phyloP scores from a whole-genome alignment of 1,140 invertebrate genomes.

The Nebria ingens region DNA sequence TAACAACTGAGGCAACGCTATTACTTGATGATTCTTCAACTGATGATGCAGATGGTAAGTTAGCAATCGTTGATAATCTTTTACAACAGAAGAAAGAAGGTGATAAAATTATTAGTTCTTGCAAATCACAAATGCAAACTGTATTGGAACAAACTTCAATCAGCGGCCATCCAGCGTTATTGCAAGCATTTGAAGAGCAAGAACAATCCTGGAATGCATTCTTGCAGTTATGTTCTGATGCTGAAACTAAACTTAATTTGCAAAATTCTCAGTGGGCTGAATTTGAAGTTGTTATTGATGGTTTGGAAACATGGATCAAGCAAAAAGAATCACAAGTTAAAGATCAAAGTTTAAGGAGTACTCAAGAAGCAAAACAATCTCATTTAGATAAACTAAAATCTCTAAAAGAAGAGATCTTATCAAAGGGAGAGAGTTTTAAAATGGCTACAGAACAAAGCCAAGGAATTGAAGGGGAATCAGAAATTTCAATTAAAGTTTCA shows the following conservation, averaged over 20 bases:
- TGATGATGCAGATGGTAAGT: constrained; percentile 62
- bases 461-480: constrained; percentile 62
- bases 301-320: constrained; percentile 72
- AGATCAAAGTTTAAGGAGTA: constrained; percentile 82
- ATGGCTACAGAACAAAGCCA: constrained; percentile 58
- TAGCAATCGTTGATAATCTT: constrained; percentile 64
- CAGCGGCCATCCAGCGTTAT: constrained; percentile 62
- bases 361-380: constrained; percentile 65
- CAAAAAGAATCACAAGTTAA: constrained; percentile 73
- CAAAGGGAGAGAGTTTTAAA: constrained; percentile 61
- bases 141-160: constrained; percentile 70
- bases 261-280: constrained; percentile 66
- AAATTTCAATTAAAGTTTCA: constrained; percentile 63
- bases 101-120: constrained; percentile 56
- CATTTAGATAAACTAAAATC: constrained; percentile 71
- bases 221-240: constrained; percentile 54
- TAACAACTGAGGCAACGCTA: constrained; percentile 54
- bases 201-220: constrained; percentile 68
- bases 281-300: constrained; percentile 66
- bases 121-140: constrained; percentile 57
- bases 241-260: constrained; percentile 56
- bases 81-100: constrained; percentile 61
- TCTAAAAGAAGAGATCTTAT: constrained; percentile 61
- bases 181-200: constrained; percentile 64
- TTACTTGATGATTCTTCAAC: constrained; percentile 56